Evolutionary conservation across 2,113 vertebrate species (phyloP), one percentile per base, ranked within the genome.

Genomic region (Oenanthe oenanthe): DNA sequence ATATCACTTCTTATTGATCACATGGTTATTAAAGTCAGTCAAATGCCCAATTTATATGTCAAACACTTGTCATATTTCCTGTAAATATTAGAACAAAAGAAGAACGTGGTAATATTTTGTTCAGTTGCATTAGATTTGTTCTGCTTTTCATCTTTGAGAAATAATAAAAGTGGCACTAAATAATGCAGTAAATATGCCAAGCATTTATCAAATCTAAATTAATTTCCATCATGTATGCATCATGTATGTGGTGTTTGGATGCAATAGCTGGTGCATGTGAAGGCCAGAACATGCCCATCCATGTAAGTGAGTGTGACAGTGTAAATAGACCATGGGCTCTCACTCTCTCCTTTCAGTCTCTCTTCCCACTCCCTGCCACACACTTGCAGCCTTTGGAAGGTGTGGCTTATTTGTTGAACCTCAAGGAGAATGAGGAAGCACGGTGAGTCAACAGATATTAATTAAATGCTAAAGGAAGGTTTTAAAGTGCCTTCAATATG

Each of bases 1-100:
- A 99, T 99, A 99, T 98, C 99, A 99, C 98, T 97, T 98, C 98
- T 98, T 99, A 99, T 99, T 99, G 99, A 99, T 99, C 99, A 99
- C 97, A 96, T 98, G 97, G 98, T 99, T 99, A 99, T 99, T 99
- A 99, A 99, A 99, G 98, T 98, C 98, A 98, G 98, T 98, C 98
- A 98, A 98, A 98, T 99, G 97, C 98, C 98, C 97, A 97, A 98
- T 99, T 98, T 98, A 98, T 99, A 99, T 99, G 98, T 99, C 99
- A 99, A 98, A 98, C 97, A 98, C 97, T 98, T 98, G 96, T 98
- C 98, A 97, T 98, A 98, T 97, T 98, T 97, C 97, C 94, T 97
- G 95, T 97, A 98, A 98, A 98, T 98, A 98, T 97, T 97, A 97
- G 93, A 96, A 95, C 84, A 96, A 95, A 97, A 96, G 91, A 93